Evolutionary conservation across 2,797 vertebrate species (phyloP).

Genomic region (Pteropus rufus): DNA sequence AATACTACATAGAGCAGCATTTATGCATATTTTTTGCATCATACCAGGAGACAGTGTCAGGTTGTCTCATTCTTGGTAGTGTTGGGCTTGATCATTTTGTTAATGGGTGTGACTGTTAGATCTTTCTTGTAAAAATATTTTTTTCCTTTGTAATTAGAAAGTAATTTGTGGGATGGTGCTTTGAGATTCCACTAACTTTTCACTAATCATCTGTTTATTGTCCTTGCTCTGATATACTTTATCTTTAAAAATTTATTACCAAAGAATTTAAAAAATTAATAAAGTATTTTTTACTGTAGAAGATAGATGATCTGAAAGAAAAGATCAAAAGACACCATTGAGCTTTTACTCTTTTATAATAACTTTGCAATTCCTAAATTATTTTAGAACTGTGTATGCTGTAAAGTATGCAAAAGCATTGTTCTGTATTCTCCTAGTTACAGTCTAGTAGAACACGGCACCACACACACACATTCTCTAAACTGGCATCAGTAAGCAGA

Average conservation of each 20-base stretch:
- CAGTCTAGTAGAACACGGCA: not conserved
- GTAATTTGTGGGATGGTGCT: not conserved
- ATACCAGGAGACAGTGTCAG: not conserved
- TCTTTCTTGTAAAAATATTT: not conserved
- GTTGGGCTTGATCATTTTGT: not conserved
- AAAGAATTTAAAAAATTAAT: not conserved
- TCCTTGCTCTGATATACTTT: not conserved
- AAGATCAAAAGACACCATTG: not conserved
- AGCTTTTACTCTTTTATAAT: not conserved
- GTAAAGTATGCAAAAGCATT: not conserved
- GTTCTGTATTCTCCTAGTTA: not conserved
- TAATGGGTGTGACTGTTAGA: not conserved
- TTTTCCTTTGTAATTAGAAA: not conserved
- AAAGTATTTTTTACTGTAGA: not conserved
- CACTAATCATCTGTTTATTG: not conserved
- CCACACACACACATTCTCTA: not conserved
- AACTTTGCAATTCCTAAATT: not conserved
- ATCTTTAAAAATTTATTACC: not conserved
- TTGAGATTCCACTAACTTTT: not conserved
- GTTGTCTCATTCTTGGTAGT: not conserved
- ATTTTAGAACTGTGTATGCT: not conserved
- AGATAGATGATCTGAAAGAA: not conserved
- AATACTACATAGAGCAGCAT: not conserved
- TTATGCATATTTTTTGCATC: not conserved
- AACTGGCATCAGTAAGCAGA: not conserved